Evolutionary conservation across 23 tunicate species (phyloP).

Genomic region (Ascidia mentula): DNA sequence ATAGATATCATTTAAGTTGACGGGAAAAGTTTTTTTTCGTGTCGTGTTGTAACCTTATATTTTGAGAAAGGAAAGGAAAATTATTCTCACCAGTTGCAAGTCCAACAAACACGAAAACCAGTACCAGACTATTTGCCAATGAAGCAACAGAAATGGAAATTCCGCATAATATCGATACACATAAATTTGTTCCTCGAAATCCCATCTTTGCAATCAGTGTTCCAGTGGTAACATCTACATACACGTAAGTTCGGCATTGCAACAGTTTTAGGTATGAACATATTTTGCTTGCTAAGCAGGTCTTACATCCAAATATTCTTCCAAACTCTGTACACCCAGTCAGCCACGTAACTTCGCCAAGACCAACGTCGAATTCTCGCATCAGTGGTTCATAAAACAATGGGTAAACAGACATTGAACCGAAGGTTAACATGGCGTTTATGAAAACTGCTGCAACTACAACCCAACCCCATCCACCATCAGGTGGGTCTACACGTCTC

Average conservation of each 20-base stretch:
- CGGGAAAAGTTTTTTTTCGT: too few species aligned
- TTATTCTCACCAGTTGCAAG: not conserved
- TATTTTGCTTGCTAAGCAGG: too few species aligned
- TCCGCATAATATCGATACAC: not conserved
- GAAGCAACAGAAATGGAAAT: constrained; percentile 5
- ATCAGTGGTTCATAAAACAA: constrained; percentile 22
- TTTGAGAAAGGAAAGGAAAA: too few species aligned
- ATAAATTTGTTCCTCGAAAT: not conserved
- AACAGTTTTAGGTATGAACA: not conserved
- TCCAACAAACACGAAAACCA: constrained; percentile 2
- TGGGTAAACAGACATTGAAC: not conserved
- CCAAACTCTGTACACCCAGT: constrained; percentile 1
- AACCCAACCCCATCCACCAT: constrained; percentile 37
- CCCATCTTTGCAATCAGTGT: not conserved
- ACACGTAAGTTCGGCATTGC: not conserved
- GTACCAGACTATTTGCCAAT: not conserved
- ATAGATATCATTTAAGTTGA: too few species aligned
- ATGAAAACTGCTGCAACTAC: constrained; percentile 7
- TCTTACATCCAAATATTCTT: not conserved
- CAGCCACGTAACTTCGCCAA: constrained; percentile 36
- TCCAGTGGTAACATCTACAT: not conserved
- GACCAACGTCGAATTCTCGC: constrained; percentile 11
- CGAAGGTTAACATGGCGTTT: not conserved
- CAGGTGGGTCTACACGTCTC: constrained; percentile 16
- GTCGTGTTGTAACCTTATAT: too few species aligned